phyloP scores from a whole-genome alignment of 2,113 vertebrate genomes.

The Crotalus viridis region DNA sequence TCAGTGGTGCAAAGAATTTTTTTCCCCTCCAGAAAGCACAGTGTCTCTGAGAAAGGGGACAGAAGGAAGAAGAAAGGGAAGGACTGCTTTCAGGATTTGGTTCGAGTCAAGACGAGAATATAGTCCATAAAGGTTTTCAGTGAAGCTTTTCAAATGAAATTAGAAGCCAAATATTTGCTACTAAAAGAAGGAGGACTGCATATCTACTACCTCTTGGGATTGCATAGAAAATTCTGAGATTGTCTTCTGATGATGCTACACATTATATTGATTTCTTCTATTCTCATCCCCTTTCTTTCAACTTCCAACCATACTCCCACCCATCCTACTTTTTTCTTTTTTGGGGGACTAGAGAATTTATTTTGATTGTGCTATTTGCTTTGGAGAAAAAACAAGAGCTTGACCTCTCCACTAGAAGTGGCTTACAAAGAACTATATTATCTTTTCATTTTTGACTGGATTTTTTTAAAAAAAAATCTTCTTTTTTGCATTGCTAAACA shows the following conservation, averaged over 20 bases:
- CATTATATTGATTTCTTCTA: neutral
- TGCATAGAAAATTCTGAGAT: conserved; percentile 21
- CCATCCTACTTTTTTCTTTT: conserved; percentile 1
- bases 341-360: neutral
- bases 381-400: neutral
- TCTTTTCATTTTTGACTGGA: neutral
- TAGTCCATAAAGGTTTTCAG: neutral
- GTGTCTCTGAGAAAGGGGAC: conserved; percentile 40
- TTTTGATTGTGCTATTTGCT: conserved; percentile 42
- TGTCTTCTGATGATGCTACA: neutral
- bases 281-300: conserved; percentile 8
- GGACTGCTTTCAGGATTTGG: conserved; percentile 19
- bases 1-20: conserved; percentile 45
- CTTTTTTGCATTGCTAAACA: conserved; percentile 63
- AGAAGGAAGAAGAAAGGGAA: conserved; percentile 27
- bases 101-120: conserved; percentile 34
- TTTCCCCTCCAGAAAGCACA: conserved; percentile 28
- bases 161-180: neutral
- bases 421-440: neutral
- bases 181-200: conserved; percentile 39
- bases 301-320: conserved; percentile 32
- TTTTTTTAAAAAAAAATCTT: conserved; percentile 50
- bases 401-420: neutral
- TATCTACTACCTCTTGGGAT: conserved; percentile 55
- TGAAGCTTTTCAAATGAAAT: conserved; percentile 2